Base-by-base conservation (phyloP, 2,888 invertebrate genomes). In the Diarsia rubi region DNA sequence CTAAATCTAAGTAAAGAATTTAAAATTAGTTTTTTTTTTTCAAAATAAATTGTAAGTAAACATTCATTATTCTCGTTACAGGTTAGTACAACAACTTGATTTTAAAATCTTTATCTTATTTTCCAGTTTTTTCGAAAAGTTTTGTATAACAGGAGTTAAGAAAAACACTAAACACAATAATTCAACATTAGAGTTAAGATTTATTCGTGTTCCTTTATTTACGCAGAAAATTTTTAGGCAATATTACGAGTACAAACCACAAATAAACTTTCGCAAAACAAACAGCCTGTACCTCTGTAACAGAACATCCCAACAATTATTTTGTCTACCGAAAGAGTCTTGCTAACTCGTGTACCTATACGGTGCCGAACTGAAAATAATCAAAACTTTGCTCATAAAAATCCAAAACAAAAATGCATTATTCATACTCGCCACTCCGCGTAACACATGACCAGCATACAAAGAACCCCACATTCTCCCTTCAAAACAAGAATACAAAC, bases 351-450 rank as follows among this genome's bases (percentile, higher is more conserved):
- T 79, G 89, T 93, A 94, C 93, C 92, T 95, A 94, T 92, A 93
- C 91, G 91, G 91, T 93, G 92, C 92, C 92, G 92, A 95, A 96
- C 96, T 96, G 95, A 95, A 96, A 96, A 96, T 96, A 96, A 96
- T 96, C 96, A 96, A 96, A 96, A 96, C 96, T 96, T 96, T 95
- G 84, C 95, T 94, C 96, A 96, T 96, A 96, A 96, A 96, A 96
- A 96, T 96, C 96, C 95, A 95, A 96, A 96, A 96, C 96, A 96
- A 96, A 96, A 96, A 96, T 96, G 95, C 96, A 96, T 96, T 96
- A 96, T 96, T 96, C 96, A 96, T 96, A 95, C 92, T 94, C 92
- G 93, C 93, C 92, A 93, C 93, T 94, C 90, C 91, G 92, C 91
- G 93, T 93, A 91, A 90, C 89, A 87, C 80, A 83, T 86, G 72